Evolutionary conservation across 92 coral and sea anemone genomes (phyloP).

Genomic region (Galaxea fascicularis): DNA sequence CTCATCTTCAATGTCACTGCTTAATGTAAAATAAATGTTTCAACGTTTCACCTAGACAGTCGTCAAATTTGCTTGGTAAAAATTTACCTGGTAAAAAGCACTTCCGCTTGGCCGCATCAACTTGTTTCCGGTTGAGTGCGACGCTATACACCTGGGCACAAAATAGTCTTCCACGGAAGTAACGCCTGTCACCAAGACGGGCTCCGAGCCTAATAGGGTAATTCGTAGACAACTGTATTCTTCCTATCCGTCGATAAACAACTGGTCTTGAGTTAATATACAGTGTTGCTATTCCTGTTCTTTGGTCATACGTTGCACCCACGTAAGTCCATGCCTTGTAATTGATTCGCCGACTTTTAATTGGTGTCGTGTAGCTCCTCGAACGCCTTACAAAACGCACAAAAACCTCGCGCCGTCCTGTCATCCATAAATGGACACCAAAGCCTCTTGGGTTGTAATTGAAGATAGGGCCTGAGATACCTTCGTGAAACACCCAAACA

Average conservation of each 20-base stretch:
- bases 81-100: conserved; percentile 71
- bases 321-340: conserved; percentile 63
- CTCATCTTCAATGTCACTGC: no score
- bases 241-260: conserved; percentile 42
- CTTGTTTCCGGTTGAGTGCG: conserved; percentile 53
- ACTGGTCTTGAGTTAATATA: conserved; percentile 42
- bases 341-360: conserved; percentile 49
- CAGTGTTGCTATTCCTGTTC: conserved; percentile 50
- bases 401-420: conserved; percentile 59
- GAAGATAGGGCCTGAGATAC: conserved; percentile 70
- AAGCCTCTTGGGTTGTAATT: conserved; percentile 66
- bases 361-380: conserved; percentile 24
- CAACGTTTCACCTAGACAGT: no score
- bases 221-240: conserved; percentile 47
- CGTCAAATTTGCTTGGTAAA: no score
- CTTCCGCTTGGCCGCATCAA: conserved; percentile 47
- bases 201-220: conserved; percentile 59
- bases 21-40: no score
- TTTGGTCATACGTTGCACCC: conserved; percentile 47
- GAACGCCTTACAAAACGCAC: conserved; percentile 69
- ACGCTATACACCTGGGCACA: conserved; percentile 58
- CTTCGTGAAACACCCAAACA: conserved; percentile 76
- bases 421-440: conserved; percentile 76
- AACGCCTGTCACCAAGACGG: conserved; percentile 52
- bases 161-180: conserved; percentile 64